Evolutionary conservation across 2,888 invertebrate species (phyloP), one percentile per base, ranked within the genome.

Genomic region (Heterodera filipjevi): DNA sequence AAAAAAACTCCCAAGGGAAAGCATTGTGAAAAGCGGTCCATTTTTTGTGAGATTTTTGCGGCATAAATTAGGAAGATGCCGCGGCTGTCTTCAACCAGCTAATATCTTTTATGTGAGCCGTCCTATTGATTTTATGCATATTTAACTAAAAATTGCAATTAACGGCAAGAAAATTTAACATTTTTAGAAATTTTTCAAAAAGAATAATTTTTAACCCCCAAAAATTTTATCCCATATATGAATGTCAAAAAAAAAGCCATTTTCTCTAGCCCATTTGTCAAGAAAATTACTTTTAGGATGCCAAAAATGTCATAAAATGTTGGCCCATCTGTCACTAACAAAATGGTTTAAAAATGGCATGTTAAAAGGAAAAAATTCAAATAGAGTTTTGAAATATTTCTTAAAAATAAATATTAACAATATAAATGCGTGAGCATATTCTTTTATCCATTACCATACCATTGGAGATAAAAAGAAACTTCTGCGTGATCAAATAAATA

Each of bases 31-130:
- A 12, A 49, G 39, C 53, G 53, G 14, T 0, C 6, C 6, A 27
- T 59, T 59, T n/a, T 59, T 59, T 6, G n/a, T 27, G 59, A n/a
- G 59, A 59, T 59, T 59, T 59, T 59, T 27, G n/a, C 59, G 59
- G n/a, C 59, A 59, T 27, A 59, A 59, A 59, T 59, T 59, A 59
- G 59, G 59, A 59, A 59, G 59, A 59, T 59, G 59, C n/a, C 8
- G 27, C 59, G 2, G 59, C n/a, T 27, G 19, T 12, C 59, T 8
- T 22, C 19, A 3, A 53, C n/a, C n/a, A 19, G 53, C 53, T 22
- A 53, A n/a, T 27, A n/a, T 59, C n/a, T 22, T n/a, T 59, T 59
- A 8, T 19, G 8, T 22, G 22, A 59, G 59, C 59, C 59, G 59
- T 22, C 22, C 27, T 22, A 59, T 59, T 27, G 59, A 59, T 59